Base-by-base conservation (phyloP, 2,797 vertebrate genomes). In the Lepidocolaptes lacrymiger region DNA sequence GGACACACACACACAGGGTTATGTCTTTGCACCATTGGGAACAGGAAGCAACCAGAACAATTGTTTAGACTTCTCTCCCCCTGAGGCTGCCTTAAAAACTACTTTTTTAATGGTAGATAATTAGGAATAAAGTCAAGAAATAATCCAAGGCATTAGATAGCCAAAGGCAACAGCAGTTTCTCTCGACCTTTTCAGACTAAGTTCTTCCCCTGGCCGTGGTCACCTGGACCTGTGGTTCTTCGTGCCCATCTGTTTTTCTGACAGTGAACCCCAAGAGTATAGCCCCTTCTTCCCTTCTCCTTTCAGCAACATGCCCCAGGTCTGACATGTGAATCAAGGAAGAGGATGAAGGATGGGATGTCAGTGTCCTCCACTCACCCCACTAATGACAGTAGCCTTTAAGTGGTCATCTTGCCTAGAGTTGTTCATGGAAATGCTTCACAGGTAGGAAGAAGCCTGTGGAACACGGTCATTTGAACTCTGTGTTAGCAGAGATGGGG, bases 111-210 rank as follows among this genome's bases (percentile, higher is more conserved):
- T 3, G 9, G 55, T 68, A 26, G 67, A 27, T 91, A 72, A 82
- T 93, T 74, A 93, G 73, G 58, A 82, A 16, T 13, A 79, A 91
- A 81, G 56, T 74, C 41, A 89, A 82, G 46, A 91, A 86, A 44
- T 32, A 55, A 73, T 54, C n/a, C 56, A 69, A 71, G 72, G 39
- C 28, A 36, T 51, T 69, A 48, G 63, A 21, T 15, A 59, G 49
- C 34, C 54, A 72, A 82, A 82, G 51, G 34, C 19, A 87, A 18
- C 34, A 58, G 39, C 6, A 6, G 28, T 76, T 72, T 48, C 37
- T 54, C 30, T 20, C 16, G 8, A 4, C 15, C 34, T 89, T 87
- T 82, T 43, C 58, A 1, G 3, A 44, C 28, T 28, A 28, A 55
- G 32, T 68, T 71, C 24, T 89, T 85, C 51, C 34, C 14, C 21